Evolutionary conservation across 2,888 invertebrate genomes (phyloP).

Genomic region (Automeris io): DNA sequence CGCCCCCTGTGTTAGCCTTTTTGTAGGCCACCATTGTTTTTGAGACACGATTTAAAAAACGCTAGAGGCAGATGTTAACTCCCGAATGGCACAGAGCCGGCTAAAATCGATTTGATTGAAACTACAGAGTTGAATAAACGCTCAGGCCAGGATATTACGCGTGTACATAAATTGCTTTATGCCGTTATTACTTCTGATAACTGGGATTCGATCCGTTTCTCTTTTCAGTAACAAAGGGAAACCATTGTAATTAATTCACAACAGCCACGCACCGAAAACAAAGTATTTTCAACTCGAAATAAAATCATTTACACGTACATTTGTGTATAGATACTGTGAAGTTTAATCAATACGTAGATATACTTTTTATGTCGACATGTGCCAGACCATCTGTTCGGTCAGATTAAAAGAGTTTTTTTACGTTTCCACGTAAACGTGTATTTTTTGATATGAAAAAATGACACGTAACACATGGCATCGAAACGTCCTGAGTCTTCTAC

Average conservation of each 20-base stretch:
- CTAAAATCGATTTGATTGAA: conserved; percentile 42
- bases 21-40: conserved; percentile 34
- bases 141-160: conserved; percentile 66
- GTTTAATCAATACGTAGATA: conserved; percentile 21
- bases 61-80: conserved; percentile 21
- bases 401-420: conserved; percentile 56
- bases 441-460: conserved; percentile 61
- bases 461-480: conserved; percentile 70
- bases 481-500: conserved; percentile 53
- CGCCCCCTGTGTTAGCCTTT: conserved; percentile 37
- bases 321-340: conserved; percentile 17
- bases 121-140: conserved; percentile 49
- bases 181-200: conserved; percentile 75
- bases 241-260: conserved; percentile 69
- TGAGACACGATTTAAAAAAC: conserved; percentile 12
- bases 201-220: conserved; percentile 73
- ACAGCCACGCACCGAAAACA: conserved; percentile 51
- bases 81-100: conserved; percentile 30
- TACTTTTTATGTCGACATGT: conserved; percentile 56
- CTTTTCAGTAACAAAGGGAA: conserved; percentile 76
- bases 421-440: conserved; percentile 60
- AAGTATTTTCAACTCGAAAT: conserved; percentile 39
- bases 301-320: conserved; percentile 38
- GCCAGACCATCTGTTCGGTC: conserved; percentile 68
- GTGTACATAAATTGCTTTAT: conserved; percentile 64